Percentiles rank a stretch among this genome's conserved stretches.
Conservation (phyloP, 2,113 vertebrate species). For the Neotragus pygmaeus region DNA sequence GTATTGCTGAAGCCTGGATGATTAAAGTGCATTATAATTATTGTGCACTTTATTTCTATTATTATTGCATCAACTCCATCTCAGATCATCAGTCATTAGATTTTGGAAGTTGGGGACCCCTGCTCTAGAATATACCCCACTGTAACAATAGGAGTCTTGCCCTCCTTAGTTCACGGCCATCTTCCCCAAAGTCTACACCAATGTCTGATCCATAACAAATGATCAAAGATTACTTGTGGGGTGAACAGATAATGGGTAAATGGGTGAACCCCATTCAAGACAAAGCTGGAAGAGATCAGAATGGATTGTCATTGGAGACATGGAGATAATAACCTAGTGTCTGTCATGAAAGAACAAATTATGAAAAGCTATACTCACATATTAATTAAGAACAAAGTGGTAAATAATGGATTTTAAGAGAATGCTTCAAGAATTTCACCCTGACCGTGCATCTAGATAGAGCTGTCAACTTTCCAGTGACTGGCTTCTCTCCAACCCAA, state of each 20-base stretch:
- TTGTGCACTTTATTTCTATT: too few relatives aligned
- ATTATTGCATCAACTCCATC: not conserved
- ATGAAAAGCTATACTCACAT: rapidly evolving
- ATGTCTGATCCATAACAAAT: rapidly evolving
- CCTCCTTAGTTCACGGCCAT: not conserved
- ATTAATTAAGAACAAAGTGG: rapidly evolving
- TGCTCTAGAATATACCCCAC: not conserved
- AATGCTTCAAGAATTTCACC: not conserved
- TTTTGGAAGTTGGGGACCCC: not conserved
- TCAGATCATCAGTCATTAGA: not conserved
- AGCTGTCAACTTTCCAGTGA: not conserved
- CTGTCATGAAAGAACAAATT: not conserved
- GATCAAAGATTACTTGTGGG: too few relatives aligned
- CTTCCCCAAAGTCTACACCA: not conserved
- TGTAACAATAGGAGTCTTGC: rapidly evolving
- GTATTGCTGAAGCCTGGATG: too few relatives aligned
- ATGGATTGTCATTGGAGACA: rapidly evolving
- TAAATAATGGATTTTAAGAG: rapidly evolving
- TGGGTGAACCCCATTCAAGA: rapidly evolving
- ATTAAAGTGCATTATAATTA: too few relatives aligned
- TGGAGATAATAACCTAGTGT: rapidly evolving
- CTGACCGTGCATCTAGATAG: rapidly evolving
- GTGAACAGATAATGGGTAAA: too few relatives aligned
- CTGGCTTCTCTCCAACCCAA: not conserved
- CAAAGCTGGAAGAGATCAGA: too few relatives aligned